Evolutionary conservation across 92 coral and sea anemone species (phyloP).

Genomic region (Phenganax stokvisi): DNA sequence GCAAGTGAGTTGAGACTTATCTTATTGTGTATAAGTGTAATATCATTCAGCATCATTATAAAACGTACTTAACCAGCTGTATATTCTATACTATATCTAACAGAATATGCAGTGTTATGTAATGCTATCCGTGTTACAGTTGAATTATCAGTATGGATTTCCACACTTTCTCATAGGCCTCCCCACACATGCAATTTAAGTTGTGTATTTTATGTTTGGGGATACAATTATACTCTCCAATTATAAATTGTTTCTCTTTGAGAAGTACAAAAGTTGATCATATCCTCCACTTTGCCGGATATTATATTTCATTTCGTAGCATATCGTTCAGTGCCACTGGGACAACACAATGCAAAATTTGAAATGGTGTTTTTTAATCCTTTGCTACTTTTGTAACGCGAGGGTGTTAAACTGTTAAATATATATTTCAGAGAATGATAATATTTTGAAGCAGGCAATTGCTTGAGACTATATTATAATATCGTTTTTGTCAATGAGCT

Average conservation of each 20-base stretch:
- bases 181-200: neutral
- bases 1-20: neutral
- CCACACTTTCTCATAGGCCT: no score
- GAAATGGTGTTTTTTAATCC: neutral
- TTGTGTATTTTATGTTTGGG: neutral
- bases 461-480: neutral
- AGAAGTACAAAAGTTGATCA: neutral
- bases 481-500: neutral
- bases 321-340: no score
- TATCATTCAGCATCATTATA: no score
- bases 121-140: no score
- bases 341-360: no score
- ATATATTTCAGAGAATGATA: neutral
- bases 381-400: neutral
- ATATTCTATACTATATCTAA: no score
- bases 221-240: neutral
- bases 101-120: no score
- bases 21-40: no score
- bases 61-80: no score
- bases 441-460: neutral
- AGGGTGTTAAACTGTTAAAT: neutral
- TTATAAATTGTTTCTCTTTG: slow-evolving; percentile 1
- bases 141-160: no score
- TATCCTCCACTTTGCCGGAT: no score
- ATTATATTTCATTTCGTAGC: no score